phyloP scores from a whole-genome alignment of 1,140 invertebrate species.

The Marisa cornuarietis region DNA sequence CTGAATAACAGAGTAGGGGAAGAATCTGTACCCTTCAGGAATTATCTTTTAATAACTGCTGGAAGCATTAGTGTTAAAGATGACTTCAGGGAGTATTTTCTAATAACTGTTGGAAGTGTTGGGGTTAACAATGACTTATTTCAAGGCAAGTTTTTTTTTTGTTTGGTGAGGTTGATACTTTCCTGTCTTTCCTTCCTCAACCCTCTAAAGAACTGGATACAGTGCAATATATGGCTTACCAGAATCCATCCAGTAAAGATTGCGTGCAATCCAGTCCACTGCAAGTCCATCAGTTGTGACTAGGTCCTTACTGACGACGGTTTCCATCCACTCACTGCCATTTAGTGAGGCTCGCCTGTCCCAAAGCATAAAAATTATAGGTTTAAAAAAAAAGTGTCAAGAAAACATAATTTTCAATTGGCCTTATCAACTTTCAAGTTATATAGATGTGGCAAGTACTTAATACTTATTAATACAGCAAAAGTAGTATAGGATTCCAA shows the following conservation, averaged over 20 bases:
- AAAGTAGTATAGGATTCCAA: no score
- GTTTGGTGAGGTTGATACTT: not conserved
- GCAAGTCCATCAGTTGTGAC: slow-evolving; percentile 89
- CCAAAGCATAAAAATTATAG: not conserved
- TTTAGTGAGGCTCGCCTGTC: slow-evolving; percentile 66
- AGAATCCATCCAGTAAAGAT: slow-evolving; percentile 97
- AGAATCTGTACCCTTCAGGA: no score
- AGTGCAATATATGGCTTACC: slow-evolving; percentile 61
- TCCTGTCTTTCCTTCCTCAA: not conserved
- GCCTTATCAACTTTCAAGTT: no score
- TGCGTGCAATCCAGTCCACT: slow-evolving; percentile 96
- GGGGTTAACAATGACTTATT: not conserved
- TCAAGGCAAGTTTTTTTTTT: not conserved
- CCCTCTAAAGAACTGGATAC: not conserved
- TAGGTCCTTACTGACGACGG: slow-evolving; percentile 80
- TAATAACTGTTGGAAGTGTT: not conserved
- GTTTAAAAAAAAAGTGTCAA: not conserved
- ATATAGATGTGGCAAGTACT: no score
- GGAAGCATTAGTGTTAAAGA: not conserved
- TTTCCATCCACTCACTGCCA: slow-evolving; percentile 78
- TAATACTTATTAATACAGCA: no score
- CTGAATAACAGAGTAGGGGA: no score
- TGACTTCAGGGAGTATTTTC: no score
- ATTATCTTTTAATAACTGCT: no score
- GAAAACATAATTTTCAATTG: no score